phyloP scores from a whole-genome alignment of 2,113 vertebrate genomes.

The Dermatemys mawii region DNA sequence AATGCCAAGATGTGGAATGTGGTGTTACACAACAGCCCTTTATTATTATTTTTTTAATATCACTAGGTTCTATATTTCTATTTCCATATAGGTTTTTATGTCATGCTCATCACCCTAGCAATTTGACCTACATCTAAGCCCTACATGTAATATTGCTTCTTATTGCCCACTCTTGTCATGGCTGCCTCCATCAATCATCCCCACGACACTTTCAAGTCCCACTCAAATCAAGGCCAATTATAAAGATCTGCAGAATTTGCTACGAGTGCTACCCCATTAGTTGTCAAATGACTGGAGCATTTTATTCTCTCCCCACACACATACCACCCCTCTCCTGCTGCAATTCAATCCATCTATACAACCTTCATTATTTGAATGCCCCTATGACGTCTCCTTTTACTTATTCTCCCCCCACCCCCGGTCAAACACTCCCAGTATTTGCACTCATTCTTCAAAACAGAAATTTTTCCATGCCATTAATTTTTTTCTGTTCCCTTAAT shows the following conservation, averaged over 20 bases:
- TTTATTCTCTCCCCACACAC: neutral
- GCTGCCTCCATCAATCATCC: neutral
- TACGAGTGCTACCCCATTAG: neutral
- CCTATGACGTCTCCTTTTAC: neutral
- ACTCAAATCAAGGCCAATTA: neutral
- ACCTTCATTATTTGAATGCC: neutral
- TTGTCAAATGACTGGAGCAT: neutral
- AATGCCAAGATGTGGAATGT: neutral
- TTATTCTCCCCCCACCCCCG: neutral
- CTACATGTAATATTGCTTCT: accelerated
- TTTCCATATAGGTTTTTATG: accelerated
- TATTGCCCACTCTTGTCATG: neutral
- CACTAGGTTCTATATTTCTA: neutral
- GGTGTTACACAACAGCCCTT: too few species aligned
- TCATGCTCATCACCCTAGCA: accelerated
- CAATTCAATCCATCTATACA: neutral
- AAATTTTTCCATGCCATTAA: slow-evolving; percentile 25
- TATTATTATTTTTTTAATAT: neutral
- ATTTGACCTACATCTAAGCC: neutral
- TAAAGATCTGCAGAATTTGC: neutral
- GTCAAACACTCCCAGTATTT: neutral
- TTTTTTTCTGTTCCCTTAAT: slow-evolving; percentile 16
- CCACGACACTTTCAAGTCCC: neutral
- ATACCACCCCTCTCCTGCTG: neutral
- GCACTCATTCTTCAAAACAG: neutral